Percentiles rank a stretch among this genome's conserved stretches.
These are phyloP conservation scores for Mythimna albipuncta DNA, from an alignment of 2,888 invertebrate species.

Conservation along the genomic window DNA sequence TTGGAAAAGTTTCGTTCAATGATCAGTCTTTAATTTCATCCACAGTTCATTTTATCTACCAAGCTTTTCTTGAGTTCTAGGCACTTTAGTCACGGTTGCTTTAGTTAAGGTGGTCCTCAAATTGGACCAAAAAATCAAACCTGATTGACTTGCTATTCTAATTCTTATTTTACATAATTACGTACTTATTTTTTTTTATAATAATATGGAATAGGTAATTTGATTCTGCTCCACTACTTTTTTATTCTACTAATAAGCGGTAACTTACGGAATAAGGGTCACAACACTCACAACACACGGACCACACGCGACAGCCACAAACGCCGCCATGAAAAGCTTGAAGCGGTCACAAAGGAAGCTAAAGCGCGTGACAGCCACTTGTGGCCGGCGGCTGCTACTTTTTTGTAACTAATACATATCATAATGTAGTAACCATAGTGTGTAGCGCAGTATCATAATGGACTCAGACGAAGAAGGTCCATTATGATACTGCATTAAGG, in stretches of 20 bases:
- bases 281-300: too few species aligned
- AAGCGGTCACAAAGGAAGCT: too few species aligned
- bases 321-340: too few species aligned
- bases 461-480: too few species aligned
- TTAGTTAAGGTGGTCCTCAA: too few species aligned
- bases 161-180: background rate
- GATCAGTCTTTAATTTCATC: slow-evolving; percentile 32
- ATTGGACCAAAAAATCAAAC: background rate
- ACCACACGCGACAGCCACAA: too few species aligned
- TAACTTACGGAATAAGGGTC: background rate
- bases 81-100: background rate
- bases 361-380: too few species aligned
- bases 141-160: background rate
- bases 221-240: background rate
- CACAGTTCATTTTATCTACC: background rate
- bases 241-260: background rate
- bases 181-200: background rate
- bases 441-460: too few species aligned
- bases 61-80: background rate
- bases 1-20: slow-evolving; percentile 1
- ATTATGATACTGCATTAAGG: too few species aligned
- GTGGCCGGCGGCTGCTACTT: too few species aligned
- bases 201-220: background rate
- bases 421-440: too few species aligned
- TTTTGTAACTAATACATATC: too few species aligned